Percentiles rank a stretch among this genome's conserved stretches.
Evolutionary conservation across 2,888 invertebrate genomes (phyloP).

Genomic region (Lochmaea capreae): DNA sequence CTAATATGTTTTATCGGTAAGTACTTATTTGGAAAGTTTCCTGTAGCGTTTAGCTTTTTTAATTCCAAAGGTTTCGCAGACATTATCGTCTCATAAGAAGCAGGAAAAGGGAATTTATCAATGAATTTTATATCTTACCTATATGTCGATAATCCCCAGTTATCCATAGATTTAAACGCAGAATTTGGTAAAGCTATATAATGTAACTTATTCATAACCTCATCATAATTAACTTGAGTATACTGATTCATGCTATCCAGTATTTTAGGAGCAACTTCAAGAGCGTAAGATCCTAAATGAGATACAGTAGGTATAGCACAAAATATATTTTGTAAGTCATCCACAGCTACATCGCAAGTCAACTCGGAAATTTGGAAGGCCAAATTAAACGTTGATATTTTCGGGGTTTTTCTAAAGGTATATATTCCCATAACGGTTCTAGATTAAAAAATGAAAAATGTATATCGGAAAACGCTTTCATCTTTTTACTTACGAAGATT

Average conservation of each 20-base stretch:
- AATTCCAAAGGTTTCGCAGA: too few species aligned
- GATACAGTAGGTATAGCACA: constrained; percentile 48
- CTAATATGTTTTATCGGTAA: too few species aligned
- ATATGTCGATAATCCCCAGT: constrained; percentile 90
- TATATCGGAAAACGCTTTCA: not conserved
- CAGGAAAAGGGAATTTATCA: too few species aligned
- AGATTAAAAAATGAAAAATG: not conserved
- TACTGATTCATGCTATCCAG: constrained; percentile 45
- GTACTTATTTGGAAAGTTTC: too few species aligned
- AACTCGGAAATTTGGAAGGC: constrained; percentile 88
- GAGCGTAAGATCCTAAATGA: constrained; percentile 42
- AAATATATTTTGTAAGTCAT: constrained; percentile 38
- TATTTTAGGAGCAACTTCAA: constrained; percentile 45
- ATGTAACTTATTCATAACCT: constrained; percentile 78
- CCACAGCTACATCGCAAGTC: constrained; percentile 50
- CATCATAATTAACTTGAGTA: constrained; percentile 55
- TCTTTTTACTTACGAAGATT: not conserved
- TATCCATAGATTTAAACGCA: constrained; percentile 89
- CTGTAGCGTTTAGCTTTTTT: too few species aligned
- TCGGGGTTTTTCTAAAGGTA: constrained; percentile 64
- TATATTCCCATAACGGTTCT: not conserved
- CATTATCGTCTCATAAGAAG: too few species aligned
- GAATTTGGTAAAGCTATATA: constrained; percentile 90
- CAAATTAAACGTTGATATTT: constrained; percentile 88
- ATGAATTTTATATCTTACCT: constrained; percentile 64